phyloP scores from a whole-genome alignment of 2,797 vertebrate genomes.

The Molossus alvarezi region DNA sequence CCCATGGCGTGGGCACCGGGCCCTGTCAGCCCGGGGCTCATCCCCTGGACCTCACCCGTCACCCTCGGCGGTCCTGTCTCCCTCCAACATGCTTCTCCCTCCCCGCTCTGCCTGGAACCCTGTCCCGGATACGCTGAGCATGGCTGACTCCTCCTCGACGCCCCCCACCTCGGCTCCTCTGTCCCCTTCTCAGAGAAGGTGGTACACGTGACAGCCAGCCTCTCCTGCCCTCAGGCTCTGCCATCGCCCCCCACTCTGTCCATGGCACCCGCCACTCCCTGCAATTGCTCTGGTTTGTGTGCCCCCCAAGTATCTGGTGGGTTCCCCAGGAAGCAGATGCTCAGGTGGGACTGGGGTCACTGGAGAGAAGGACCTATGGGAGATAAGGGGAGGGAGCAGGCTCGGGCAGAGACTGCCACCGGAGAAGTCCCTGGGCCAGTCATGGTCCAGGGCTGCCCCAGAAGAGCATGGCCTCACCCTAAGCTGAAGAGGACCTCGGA shows the following conservation, averaged over 20 bases:
- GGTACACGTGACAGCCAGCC: background rate
- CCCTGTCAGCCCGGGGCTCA: accelerated
- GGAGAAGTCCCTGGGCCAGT: background rate
- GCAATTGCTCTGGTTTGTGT: too few relatives aligned
- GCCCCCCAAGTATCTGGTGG: accelerated
- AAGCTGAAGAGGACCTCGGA: background rate
- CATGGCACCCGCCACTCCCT: accelerated
- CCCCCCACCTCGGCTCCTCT: background rate
- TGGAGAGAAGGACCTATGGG: background rate
- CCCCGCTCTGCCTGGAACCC: background rate
- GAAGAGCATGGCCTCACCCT: background rate
- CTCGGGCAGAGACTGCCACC: accelerated
- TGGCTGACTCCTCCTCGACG: background rate
- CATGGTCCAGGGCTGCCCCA: background rate
- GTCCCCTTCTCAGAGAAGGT: background rate
- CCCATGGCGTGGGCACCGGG: background rate
- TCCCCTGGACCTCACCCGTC: too few relatives aligned
- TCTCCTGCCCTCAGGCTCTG: background rate
- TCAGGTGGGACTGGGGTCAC: background rate
- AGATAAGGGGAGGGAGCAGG: background rate
- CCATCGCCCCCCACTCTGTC: accelerated
- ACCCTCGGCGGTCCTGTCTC: accelerated
- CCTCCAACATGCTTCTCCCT: accelerated
- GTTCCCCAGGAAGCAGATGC: background rate
- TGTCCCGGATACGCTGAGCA: background rate